Evolutionary conservation across 2,888 invertebrate genomes (phyloP), one percentile per base, ranked within the genome.

Genomic region (Dione vanillae): DNA sequence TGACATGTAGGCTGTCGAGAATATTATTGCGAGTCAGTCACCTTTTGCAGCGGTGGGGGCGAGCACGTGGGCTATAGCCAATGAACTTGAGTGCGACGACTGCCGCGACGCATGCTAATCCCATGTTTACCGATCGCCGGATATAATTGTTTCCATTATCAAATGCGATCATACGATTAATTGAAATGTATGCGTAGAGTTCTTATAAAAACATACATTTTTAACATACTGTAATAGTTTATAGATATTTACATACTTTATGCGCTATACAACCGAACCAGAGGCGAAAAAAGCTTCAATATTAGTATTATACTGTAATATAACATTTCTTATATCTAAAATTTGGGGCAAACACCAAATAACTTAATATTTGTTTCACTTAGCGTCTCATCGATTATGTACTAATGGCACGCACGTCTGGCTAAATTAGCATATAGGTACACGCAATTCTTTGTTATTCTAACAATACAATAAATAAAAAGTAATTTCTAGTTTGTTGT

Each of bases 11-110:
- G 80, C 85, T 83, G 81, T 78, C 74, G 64, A 51, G 49, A 19
- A 64, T 64, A 51, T 62, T 37, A 62, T 64, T 75, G 74, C 75
- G 77, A 87, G 91, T 90, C 91, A 91, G 83, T 90, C 86, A 91
- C 89, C 90, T 90, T 83, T 73, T 80, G 79, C 79, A 81, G 78
- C 77, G 81, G 81, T 81, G 87, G 82, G 81, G 82, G 87, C 87
- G 86, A 83, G 78, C 86, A 89, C 90, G 91, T 91, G 87, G 88
- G 89, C 77, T 78, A 77, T 87, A 85, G 88, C 84, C 90, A 92
- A 86, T 93, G 91, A 93, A 91, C 91, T 92, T 91, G 89, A 76
- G 67, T 71, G 68, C 75, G 76, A 76, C 78, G 77, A 76, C 78
- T 78, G 78, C 75, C 79, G 82, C 80, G 74, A 75, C 81, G 84